Conservation (phyloP, 1,140 invertebrate species). For the Leptinotarsa lineolata region DNA sequence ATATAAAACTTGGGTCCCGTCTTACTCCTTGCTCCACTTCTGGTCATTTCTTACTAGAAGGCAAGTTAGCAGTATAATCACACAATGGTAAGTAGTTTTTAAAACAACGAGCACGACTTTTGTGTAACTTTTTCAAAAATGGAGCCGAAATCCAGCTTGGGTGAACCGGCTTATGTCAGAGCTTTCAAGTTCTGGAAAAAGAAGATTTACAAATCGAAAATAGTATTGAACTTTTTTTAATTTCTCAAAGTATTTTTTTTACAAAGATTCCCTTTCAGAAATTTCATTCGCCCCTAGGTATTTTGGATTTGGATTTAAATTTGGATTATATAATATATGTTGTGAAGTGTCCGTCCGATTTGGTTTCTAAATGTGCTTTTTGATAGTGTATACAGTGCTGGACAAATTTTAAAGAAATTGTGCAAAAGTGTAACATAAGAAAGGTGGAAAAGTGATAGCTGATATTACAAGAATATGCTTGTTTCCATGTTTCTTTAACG, state of each 20-base stretch:
- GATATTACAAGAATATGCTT: too few relatives aligned
- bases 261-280: constrained; percentile 32
- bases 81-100: constrained; percentile 67
- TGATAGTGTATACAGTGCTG: constrained; percentile 21
- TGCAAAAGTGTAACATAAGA: neutral
- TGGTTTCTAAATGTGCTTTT: constrained; percentile 23
- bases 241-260: neutral
- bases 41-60: constrained; percentile 62
- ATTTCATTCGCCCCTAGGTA: constrained; percentile 29
- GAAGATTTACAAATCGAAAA: constrained; percentile 53
- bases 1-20: constrained; percentile 72
- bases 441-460: neutral
- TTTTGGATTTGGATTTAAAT: constrained; percentile 22
- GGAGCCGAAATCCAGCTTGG: constrained; percentile 40
- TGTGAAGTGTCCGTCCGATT: constrained; percentile 26
- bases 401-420: constrained; percentile 12
- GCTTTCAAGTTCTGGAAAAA: constrained; percentile 53
- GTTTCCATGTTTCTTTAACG: too few relatives aligned
- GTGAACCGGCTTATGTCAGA: constrained; percentile 49
- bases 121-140: constrained; percentile 18
- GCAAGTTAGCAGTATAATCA: constrained; percentile 66
- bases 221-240: constrained; percentile 46
- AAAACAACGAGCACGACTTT: neutral
- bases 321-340: constrained; percentile 21
- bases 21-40: constrained; percentile 71